Percentiles rank a stretch among this genome's conserved stretches.
These are phyloP conservation scores for Anorthoa munda DNA, from an alignment of 2,888 invertebrate species.

Conservation along the genomic window DNA sequence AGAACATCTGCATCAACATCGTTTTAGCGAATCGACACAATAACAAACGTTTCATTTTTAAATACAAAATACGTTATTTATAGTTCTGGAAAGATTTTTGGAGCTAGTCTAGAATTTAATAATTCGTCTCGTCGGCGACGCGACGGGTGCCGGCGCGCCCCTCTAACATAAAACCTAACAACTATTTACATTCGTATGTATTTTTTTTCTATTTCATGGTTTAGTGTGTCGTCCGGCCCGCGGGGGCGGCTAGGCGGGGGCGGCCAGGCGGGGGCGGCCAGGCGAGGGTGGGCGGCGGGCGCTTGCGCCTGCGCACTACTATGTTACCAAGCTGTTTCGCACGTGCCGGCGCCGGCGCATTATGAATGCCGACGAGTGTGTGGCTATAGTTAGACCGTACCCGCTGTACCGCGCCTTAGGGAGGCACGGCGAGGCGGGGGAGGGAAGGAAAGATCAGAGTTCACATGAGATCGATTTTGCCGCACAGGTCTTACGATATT, in stretches of 20 bases:
- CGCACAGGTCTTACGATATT: no score
- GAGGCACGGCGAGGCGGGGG: no score
- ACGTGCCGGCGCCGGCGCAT: not conserved
- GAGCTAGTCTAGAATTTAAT: slow-evolving; percentile 66
- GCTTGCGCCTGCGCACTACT: slow-evolving; percentile 37
- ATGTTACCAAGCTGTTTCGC: slow-evolving; percentile 15
- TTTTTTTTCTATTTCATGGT: slow-evolving; percentile 51
- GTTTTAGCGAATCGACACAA: slow-evolving; percentile 66
- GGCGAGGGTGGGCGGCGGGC: slow-evolving; percentile 10
- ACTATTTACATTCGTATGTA: slow-evolving; percentile 70
- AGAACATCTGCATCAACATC: slow-evolving; percentile 68
- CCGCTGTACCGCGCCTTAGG: not conserved
- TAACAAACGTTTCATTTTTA: slow-evolving; percentile 68
- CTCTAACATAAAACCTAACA: slow-evolving; percentile 59
- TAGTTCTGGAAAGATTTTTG: slow-evolving; percentile 65
- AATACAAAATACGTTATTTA: slow-evolving; percentile 74
- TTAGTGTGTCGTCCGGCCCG: slow-evolving; percentile 34
- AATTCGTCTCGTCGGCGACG: slow-evolving; percentile 45
- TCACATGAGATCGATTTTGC: no score
- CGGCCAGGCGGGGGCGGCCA: slow-evolving; percentile 2
- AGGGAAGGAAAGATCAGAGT: no score
- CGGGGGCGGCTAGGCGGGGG: not conserved
- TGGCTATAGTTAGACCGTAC: slow-evolving; percentile 5
- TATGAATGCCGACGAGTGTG: slow-evolving; percentile 14
- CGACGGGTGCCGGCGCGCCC: slow-evolving; percentile 32